Evolutionary conservation across 2,888 invertebrate genomes (phyloP).

Genomic region (Thecophora atra): DNA sequence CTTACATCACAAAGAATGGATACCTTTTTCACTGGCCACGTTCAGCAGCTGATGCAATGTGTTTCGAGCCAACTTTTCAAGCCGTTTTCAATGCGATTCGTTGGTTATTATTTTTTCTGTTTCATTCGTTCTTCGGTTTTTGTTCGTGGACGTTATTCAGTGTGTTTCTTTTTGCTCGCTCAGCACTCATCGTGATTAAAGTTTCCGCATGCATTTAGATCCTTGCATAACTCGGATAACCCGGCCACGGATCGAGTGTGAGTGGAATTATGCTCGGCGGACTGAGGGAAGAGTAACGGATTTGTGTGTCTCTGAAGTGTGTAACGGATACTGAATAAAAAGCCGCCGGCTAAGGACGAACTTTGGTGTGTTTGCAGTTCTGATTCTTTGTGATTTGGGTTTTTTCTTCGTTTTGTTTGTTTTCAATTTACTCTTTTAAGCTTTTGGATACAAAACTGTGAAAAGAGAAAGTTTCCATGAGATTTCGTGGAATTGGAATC

Average conservation of each 20-base stretch:
- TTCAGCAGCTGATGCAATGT: not conserved
- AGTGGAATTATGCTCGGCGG: not conserved
- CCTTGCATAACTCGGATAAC: too few relatives aligned
- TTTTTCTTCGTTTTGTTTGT: not conserved
- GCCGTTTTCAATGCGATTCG: slow-evolving; percentile 27
- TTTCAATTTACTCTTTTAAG: not conserved
- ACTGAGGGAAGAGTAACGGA: slow-evolving; percentile 1
- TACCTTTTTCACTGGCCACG: not conserved
- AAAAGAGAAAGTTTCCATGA: slow-evolving; percentile 26
- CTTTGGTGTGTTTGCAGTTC: slow-evolving; percentile 23
- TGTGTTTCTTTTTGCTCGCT: not conserved
- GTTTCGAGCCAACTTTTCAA: slow-evolving; percentile 21
- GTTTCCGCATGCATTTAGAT: slow-evolving; percentile 19
- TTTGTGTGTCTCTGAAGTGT: not conserved
- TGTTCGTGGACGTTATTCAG: not conserved
- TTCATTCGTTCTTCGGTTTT: not conserved
- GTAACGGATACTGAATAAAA: slow-evolving; percentile 14
- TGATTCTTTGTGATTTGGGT: not conserved
- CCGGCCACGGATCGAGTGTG: not conserved
- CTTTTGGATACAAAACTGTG: slow-evolving; percentile 2
- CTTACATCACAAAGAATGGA: too few relatives aligned
- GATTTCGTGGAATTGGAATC: slow-evolving; percentile 12
- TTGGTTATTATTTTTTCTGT: not conserved
- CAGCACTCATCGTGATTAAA: slow-evolving; percentile 38
- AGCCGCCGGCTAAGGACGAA: slow-evolving; percentile 18